Conservation (phyloP, 1,140 invertebrate species). For the Plodia interpunctella region DNA sequence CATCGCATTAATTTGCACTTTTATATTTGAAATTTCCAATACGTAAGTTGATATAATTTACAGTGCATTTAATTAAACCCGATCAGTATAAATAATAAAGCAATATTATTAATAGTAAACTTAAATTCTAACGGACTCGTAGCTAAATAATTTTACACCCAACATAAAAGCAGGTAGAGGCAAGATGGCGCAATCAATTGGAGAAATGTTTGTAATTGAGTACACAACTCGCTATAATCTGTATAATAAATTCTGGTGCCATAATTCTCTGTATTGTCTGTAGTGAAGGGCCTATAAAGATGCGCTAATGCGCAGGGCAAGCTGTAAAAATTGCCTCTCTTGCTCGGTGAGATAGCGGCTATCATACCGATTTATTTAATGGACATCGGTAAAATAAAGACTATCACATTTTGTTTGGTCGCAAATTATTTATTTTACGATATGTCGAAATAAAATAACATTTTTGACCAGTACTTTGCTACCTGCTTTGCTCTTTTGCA, state of each 20-base stretch:
- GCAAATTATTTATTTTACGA: too few relatives aligned
- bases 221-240: slow-evolving; percentile 12
- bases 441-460: too few relatives aligned
- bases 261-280: slow-evolving; percentile 23
- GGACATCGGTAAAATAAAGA: slow-evolving; percentile 39
- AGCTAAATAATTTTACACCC: background rate
- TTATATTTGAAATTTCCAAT: too few relatives aligned
- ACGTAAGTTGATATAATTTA: too few relatives aligned
- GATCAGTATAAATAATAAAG: background rate
- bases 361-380: slow-evolving; percentile 56
- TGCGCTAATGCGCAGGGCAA: slow-evolving; percentile 26
- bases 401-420: slow-evolving; percentile 27
- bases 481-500: too few relatives aligned
- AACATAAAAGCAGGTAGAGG: slow-evolving; percentile 1
- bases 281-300: slow-evolving; percentile 18
- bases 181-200: slow-evolving; percentile 10
- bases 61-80: background rate
- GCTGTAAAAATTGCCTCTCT: slow-evolving; percentile 50
- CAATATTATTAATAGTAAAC: background rate
- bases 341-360: slow-evolving; percentile 47
- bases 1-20: too few relatives aligned
- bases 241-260: slow-evolving; percentile 15
- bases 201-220: slow-evolving; percentile 12
- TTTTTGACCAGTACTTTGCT: too few relatives aligned
- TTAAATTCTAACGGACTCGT: background rate